Evolutionary conservation across 23 tunicate genomes (phyloP).

Genomic region (Halocynthia roretzi): DNA sequence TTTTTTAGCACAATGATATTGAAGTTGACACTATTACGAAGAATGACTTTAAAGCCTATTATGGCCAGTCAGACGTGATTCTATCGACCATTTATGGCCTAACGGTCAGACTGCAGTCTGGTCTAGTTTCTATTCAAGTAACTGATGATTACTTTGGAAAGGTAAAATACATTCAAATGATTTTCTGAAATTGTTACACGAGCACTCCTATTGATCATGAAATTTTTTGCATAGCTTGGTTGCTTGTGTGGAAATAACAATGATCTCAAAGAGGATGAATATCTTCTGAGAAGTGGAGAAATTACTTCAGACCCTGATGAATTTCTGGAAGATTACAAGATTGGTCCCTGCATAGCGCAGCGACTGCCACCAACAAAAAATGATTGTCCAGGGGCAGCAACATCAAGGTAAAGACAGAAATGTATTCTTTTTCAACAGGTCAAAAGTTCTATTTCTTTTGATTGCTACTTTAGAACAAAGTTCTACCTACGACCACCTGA

Average conservation of each 20-base stretch:
- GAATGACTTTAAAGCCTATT: background rate
- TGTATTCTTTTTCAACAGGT: too few relatives aligned
- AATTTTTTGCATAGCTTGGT: conserved; percentile 13
- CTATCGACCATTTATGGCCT: conserved; percentile 1
- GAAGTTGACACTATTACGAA: conserved; percentile 1
- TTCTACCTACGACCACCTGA: too few relatives aligned
- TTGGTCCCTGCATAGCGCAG: conserved; percentile 20
- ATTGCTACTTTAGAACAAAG: too few relatives aligned
- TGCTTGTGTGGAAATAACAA: conserved; percentile 45
- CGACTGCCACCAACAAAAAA: conserved; percentile 19
- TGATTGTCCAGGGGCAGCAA: conserved; percentile 30
- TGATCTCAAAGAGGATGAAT: conserved; percentile 19
- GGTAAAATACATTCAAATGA: background rate
- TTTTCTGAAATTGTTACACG: background rate
- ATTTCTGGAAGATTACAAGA: conserved; percentile 13
- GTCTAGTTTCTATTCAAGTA: background rate
- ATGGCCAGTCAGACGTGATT: background rate
- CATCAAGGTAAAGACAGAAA: conserved; percentile 8
- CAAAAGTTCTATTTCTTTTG: too few relatives aligned
- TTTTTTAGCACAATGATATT: background rate
- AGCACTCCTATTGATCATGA: background rate
- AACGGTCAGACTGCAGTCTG: background rate
- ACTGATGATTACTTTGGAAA: conserved; percentile 6
- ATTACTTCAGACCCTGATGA: conserved; percentile 19
- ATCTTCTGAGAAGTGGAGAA: conserved; percentile 16